Base-by-base conservation (phyloP, 1,140 invertebrate species). In the Papilio machaon region DNA sequence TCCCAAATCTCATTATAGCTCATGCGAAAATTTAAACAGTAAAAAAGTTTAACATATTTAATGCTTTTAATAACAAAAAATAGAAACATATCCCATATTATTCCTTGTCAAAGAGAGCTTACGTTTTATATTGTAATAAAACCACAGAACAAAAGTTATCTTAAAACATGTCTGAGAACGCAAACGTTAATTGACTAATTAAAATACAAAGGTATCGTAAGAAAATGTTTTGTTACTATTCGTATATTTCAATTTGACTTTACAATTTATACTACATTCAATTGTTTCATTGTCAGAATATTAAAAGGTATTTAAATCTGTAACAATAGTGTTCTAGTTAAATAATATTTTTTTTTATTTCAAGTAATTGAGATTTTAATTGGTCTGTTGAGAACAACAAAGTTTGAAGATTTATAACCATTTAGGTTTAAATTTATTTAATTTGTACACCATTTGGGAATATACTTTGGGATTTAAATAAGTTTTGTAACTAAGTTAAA, bases 331-430 rank as follows among this genome's bases (percentile, higher is more conserved):
- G 2, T 30, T 64, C 7, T 64, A 23, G 9, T 64, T 23, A 23
- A 64, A 64, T 64, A 67, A 67, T 11, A 67, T 67, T 67, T 9
- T 35, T 6, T 64, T 67, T n/a, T n/a, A n/a, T 11, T 67, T 67
- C 3, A 67, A 15, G 60, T 67, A 30, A 67, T 67, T 67, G 60
- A 17, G 9, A 30, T 35, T 67, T 67, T 35, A 67, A 67, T 67
- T 13, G 23, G 10, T 35, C 60, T 4, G 30, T 67, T 30, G 30
- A 35, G 60, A 67, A 67, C 35, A 15, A 30, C 23, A 30, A 1
- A 13, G 19, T 60, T 60, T 30, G 58, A 15, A 67, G 19, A 30
- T 67, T 67, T 67, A 35, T 67, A 23, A 67, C 11, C 1, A 13
- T 13, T 35, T 30, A 13, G 9, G 5, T 54, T n/a, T 54, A n/a